Evolutionary conservation across 1,140 invertebrate species (phyloP).

Genomic region (Nomia melanderi): DNA sequence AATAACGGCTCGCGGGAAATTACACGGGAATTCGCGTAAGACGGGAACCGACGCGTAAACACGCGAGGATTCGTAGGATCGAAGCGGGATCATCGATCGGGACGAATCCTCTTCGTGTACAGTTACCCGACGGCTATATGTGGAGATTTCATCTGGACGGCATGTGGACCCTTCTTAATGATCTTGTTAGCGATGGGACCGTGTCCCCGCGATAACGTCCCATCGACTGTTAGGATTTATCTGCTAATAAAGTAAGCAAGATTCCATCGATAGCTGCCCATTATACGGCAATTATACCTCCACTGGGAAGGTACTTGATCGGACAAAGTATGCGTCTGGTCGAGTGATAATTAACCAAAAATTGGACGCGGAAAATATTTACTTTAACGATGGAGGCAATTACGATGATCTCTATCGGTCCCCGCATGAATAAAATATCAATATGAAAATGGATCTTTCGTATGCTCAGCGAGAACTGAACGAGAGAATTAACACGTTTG

Average conservation of each 20-base stretch:
- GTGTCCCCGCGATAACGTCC: neutral
- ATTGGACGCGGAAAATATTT: too few relatives aligned
- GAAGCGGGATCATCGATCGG: neutral
- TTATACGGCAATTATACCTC: neutral
- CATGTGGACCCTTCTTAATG: neutral
- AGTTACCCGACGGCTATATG: neutral
- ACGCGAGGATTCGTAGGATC: neutral
- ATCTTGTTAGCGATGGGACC: neutral
- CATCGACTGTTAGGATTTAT: neutral
- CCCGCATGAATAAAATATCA: too few relatives aligned
- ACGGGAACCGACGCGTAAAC: neutral
- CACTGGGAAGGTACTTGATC: too few relatives aligned
- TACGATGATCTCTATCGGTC: too few relatives aligned
- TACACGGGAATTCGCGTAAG: neutral
- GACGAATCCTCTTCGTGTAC: neutral
- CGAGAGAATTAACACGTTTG: too few relatives aligned
- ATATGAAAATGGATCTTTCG: too few relatives aligned
- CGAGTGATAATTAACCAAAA: too few relatives aligned
- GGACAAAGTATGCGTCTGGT: too few relatives aligned
- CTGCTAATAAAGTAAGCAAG: neutral
- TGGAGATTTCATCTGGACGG: neutral
- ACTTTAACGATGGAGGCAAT: too few relatives aligned
- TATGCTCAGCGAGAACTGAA: too few relatives aligned
- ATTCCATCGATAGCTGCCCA: neutral
- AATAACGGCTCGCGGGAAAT: slow-evolving; percentile 9